phyloP scores from a whole-genome alignment of 2,888 invertebrate species.

The Amphimallon solstitiale region DNA sequence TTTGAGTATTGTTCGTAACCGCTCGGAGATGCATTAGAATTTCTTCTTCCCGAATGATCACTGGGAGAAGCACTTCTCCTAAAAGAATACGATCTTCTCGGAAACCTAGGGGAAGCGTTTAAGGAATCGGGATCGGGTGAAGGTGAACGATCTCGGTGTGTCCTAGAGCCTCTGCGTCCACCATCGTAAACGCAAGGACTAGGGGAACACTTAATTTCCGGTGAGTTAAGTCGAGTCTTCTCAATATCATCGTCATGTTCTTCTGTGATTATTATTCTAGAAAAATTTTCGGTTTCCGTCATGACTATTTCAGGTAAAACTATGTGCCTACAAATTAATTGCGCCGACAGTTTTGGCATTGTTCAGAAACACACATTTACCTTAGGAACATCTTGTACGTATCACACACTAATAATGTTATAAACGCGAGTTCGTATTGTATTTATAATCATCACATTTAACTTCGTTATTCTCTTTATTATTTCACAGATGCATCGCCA shows the following conservation, averaged over 20 bases:
- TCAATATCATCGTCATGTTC: constrained; percentile 1
- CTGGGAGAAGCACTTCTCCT: constrained; percentile 53
- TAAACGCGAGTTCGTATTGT: background rate
- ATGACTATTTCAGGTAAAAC: constrained; percentile 51
- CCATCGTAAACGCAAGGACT: constrained; percentile 59
- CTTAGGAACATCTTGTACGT: no score
- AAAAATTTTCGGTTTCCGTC: constrained; percentile 28
- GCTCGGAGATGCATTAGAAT: constrained; percentile 54
- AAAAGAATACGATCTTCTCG: constrained; percentile 52
- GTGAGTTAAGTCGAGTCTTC: constrained; percentile 46
- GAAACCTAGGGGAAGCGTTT: constrained; percentile 37
- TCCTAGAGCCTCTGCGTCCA: constrained; percentile 36
- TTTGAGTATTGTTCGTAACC: constrained; percentile 84
- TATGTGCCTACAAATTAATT: constrained; percentile 41
- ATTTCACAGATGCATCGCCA: constrained; percentile 2
- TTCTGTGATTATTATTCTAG: constrained; percentile 2
- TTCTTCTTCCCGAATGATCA: constrained; percentile 47
- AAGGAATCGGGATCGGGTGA: constrained; percentile 51
- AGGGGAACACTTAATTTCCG: constrained; percentile 60
- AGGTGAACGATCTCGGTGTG: constrained; percentile 45
- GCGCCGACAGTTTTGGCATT: constrained; percentile 42
- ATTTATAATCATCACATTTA: background rate
- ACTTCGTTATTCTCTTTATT: background rate
- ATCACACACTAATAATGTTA: no score
- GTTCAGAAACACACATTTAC: background rate